Conservation (phyloP, 2,797 vertebrate species). For the Octomys mimax region DNA sequence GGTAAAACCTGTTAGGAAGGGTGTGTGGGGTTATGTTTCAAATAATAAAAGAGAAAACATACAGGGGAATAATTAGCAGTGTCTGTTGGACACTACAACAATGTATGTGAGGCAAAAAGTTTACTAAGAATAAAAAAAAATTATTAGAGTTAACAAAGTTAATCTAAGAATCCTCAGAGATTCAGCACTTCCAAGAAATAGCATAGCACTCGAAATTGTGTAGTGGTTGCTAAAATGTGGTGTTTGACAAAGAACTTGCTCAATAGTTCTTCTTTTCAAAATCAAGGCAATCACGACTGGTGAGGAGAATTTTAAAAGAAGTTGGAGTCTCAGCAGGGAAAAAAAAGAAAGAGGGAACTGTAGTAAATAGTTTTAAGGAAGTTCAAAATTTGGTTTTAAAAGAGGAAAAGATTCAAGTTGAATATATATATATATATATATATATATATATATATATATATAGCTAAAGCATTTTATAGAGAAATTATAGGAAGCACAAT, state of each 20-base stretch:
- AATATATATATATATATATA: background rate
- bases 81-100: slow-evolving; percentile 10
- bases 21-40: background rate
- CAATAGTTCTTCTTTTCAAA: slow-evolving; percentile 40
- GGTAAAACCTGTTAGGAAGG: background rate
- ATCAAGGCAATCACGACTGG: background rate
- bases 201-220: background rate
- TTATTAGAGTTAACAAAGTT: background rate
- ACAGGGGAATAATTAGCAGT: background rate
- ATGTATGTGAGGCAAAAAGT: background rate
- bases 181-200: background rate
- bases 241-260: background rate
- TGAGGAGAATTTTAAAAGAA: background rate
- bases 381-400: background rate
- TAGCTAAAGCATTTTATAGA: background rate
- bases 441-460: background rate
- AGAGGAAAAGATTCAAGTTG: background rate
- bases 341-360: background rate
- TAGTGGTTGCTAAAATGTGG: background rate
- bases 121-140: slow-evolving; percentile 36
- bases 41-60: slow-evolving; percentile 12
- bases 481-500: background rate
- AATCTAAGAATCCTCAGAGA: background rate
- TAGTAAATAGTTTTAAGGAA: background rate
- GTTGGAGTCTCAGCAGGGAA: background rate